These are phyloP conservation scores for Steromphala cineraria DNA, from an alignment of 2,888 invertebrate species.

Conservation along the genomic window DNA sequence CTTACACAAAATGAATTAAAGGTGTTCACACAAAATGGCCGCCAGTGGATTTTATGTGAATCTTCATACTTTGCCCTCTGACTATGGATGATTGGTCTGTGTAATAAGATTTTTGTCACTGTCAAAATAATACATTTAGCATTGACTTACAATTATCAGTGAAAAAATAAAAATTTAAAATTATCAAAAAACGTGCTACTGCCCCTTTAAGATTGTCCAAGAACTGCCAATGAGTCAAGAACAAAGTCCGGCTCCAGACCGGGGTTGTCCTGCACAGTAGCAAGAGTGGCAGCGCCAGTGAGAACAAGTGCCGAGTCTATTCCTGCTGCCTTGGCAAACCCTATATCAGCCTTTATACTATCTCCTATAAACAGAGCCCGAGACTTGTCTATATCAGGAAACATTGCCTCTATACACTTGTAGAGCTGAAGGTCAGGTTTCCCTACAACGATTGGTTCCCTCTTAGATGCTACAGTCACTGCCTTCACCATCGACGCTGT, in stretches of 20 bases:
- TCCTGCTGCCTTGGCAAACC: conserved; percentile 58
- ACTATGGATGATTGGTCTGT: too few relatives aligned
- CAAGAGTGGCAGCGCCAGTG: conserved; percentile 46
- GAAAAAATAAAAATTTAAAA: too few relatives aligned
- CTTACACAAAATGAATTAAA: too few relatives aligned
- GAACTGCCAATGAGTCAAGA: conserved; percentile 43
- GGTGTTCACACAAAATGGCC: too few relatives aligned
- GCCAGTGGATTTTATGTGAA: too few relatives aligned
- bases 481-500: conserved; percentile 58
- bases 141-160: too few relatives aligned
- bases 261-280: conserved; percentile 36
- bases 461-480: conserved; percentile 46
- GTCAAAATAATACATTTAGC: too few relatives aligned
- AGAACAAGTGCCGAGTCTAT: conserved; percentile 61
- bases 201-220: neutral
- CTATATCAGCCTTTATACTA: conserved; percentile 59
- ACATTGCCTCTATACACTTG: conserved; percentile 48
- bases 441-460: conserved; percentile 58
- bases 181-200: too few relatives aligned
- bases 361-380: conserved; percentile 64
- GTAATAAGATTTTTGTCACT: too few relatives aligned
- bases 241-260: conserved; percentile 47
- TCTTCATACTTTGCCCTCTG: too few relatives aligned
- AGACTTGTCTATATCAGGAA: conserved; percentile 40
- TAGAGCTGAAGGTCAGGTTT: conserved; percentile 58